Evolutionary conservation across 2,888 invertebrate genomes (phyloP).

Genomic region (Seira musarum): DNA sequence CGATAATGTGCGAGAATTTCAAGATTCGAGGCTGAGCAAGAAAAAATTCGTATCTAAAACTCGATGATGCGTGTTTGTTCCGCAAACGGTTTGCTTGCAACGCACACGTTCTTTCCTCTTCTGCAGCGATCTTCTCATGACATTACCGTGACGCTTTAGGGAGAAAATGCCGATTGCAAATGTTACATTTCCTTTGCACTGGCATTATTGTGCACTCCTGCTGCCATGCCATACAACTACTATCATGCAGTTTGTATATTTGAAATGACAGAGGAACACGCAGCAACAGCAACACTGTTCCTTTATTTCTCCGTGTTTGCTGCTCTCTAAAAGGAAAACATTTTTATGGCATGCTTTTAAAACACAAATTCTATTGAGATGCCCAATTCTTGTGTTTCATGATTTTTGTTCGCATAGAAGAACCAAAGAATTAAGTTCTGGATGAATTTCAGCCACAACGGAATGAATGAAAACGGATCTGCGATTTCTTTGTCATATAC

Average conservation of each 20-base stretch:
- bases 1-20: no score
- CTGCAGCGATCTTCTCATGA: not conserved
- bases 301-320: not conserved
- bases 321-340: not conserved
- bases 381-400: no score
- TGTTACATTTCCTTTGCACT: not conserved
- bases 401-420: no score
- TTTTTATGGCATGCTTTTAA: not conserved
- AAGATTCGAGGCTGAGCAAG: no score
- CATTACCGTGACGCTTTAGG: slow-evolving; percentile 18
- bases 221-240: not conserved
- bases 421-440: no score
- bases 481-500: no score
- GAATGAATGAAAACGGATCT: no score
- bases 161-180: slow-evolving; percentile 14
- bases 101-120: not conserved
- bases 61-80: slow-evolving; percentile 15
- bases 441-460: no score
- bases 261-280: not conserved
- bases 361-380: not conserved
- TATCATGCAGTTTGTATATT: no score
- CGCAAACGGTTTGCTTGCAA: not conserved
- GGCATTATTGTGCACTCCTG: not conserved
- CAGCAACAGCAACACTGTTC: no score
- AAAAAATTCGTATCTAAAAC: not conserved